A percentile compares a stretch with the other conserved stretches of the same genome.
Conservation (phyloP, 2,113 vertebrate species). For the Aldabrachelys gigantea region DNA sequence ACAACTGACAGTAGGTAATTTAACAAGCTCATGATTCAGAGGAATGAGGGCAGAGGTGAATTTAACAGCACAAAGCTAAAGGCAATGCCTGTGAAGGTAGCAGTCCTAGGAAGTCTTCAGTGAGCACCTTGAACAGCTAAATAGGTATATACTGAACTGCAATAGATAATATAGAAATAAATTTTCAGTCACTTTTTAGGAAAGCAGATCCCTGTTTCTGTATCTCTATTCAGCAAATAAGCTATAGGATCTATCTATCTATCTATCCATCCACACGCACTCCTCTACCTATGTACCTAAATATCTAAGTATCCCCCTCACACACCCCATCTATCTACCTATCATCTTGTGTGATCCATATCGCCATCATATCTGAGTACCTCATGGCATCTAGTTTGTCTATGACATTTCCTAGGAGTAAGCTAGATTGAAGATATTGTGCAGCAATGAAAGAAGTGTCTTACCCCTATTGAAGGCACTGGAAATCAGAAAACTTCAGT, state of each 20-base stretch:
- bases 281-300: too few relatives aligned
- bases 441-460: background rate
- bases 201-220: background rate
- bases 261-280: too few relatives aligned
- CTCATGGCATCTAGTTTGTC: background rate
- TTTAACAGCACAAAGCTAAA: background rate
- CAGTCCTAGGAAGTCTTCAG: background rate
- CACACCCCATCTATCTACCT: background rate
- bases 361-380: background rate
- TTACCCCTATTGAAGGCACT: background rate
- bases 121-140: background rate
- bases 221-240: background rate
- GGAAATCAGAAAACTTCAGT: fast-evolving
- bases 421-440: background rate
- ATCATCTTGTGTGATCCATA: background rate
- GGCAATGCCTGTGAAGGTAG: background rate
- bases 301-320: too few relatives aligned
- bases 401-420: background rate
- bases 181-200: background rate
- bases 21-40: background rate
- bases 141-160: background rate
- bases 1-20: background rate
- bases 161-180: fast-evolving
- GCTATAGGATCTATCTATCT: background rate
- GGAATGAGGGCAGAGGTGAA: background rate